Percentiles rank a stretch among this genome's conserved stretches.
phyloP scores from a whole-genome alignment of 23 tunicate genomes.

The Halocynthia aurantium region DNA sequence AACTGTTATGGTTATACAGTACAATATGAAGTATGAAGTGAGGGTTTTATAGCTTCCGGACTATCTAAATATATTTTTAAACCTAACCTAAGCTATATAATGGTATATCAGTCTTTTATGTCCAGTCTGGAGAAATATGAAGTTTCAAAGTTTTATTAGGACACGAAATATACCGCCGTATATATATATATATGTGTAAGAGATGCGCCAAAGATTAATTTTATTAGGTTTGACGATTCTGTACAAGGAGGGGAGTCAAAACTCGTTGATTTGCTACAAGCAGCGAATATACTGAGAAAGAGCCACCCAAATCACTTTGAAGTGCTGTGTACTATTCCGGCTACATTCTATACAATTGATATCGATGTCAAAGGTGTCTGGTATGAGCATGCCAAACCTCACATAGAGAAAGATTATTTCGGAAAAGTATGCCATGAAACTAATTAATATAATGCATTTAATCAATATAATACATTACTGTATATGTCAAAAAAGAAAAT shows the following conservation, averaged over 20 bases:
- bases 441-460: no score
- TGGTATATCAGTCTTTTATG: no score
- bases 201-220: not conserved
- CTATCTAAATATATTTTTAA: no score
- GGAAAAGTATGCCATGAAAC: not conserved
- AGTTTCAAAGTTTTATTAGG: no score
- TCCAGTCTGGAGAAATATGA: no score
- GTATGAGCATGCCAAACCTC: not conserved
- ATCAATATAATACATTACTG: not conserved
- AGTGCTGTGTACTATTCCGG: slow-evolving; percentile 19
- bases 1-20: not conserved
- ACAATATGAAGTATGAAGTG: no score
- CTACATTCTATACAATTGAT: slow-evolving; percentile 23
- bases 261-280: slow-evolving; percentile 35
- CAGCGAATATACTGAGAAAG: slow-evolving; percentile 26
- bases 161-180: no score
- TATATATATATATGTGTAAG: no score
- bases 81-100: no score
- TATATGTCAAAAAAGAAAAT: not conserved
- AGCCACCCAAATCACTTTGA: slow-evolving; percentile 15
- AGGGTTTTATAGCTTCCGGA: no score
- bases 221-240: slow-evolving; percentile 27
- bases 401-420: slow-evolving; percentile 1
- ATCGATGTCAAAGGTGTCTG: slow-evolving; percentile 6
- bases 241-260: slow-evolving; percentile 33